Percentiles rank a stretch among this genome's conserved stretches.
These are phyloP conservation scores for Vulpes lagopus DNA, from an alignment of 2,113 vertebrate genomes.

Conservation along the genomic window DNA sequence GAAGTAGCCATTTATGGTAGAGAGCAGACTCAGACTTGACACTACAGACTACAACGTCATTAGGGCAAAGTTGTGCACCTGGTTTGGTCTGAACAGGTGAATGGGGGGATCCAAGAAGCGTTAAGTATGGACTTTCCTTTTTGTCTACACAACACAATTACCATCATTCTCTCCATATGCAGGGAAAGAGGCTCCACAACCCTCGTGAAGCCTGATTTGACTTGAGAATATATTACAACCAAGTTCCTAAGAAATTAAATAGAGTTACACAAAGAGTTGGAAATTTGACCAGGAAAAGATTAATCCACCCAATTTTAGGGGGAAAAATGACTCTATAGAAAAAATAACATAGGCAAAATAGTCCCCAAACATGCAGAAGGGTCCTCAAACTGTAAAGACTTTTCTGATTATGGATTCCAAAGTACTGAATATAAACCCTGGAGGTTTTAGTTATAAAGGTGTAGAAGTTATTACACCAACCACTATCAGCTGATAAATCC, in stretches of 20 bases:
- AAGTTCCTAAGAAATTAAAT: not conserved
- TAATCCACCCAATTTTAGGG: not conserved
- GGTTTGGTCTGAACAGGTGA: not conserved
- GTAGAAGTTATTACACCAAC: not conserved
- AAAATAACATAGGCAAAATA: conserved; percentile 12
- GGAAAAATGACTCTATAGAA: not conserved
- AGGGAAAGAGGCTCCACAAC: not conserved
- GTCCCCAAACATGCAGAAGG: not conserved
- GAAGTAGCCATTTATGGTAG: not conserved
- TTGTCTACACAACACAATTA: not conserved
- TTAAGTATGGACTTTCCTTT: not conserved
- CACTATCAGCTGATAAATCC: not conserved
- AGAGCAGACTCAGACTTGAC: not conserved
- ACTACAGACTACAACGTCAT: not conserved
- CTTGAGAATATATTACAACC: not conserved
- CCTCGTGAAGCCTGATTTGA: not conserved
- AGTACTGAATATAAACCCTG: not conserved
- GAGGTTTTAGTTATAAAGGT: not conserved
- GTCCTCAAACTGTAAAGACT: not conserved
- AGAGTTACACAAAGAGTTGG: not conserved
- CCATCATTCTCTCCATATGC: not conserved
- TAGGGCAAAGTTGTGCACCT: not conserved
- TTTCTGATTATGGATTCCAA: not conserved
- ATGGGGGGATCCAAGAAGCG: not conserved
- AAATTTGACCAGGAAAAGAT: not conserved